Evolutionary conservation across 2,113 vertebrate genomes (phyloP).

Genomic region (Chloropsis cyanopogon): DNA sequence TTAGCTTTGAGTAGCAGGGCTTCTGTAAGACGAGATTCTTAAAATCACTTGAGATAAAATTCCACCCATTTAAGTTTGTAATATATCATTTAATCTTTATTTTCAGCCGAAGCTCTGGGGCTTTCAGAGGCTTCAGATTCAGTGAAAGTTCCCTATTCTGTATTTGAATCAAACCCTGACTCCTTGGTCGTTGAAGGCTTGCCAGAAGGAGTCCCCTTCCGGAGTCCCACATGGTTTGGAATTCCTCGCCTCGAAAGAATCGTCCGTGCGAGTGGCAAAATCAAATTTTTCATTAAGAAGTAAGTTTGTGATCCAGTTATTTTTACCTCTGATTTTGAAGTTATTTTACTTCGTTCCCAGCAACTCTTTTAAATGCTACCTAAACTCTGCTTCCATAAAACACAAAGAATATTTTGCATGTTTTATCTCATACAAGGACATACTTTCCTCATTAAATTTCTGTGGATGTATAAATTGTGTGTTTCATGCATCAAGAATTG

Average conservation of each 20-base stretch:
- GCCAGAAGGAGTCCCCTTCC: conserved; percentile 80
- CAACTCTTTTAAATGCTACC: neutral
- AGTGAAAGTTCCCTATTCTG: conserved; percentile 77
- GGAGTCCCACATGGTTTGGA: conserved; percentile 82
- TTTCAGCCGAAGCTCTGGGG: conserved; percentile 76
- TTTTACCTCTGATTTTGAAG: neutral
- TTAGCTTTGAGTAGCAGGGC: neutral
- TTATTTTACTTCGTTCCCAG: neutral
- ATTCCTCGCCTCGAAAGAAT: conserved; percentile 82
- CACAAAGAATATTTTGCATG: neutral
- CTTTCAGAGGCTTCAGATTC: conserved; percentile 71
- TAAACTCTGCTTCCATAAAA: neutral
- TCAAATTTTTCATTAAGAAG: conserved; percentile 80
- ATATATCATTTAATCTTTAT: neutral
- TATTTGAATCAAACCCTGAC: conserved; percentile 75
- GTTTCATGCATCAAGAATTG: neutral
- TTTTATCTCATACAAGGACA: neutral
- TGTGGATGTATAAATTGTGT: neutral
- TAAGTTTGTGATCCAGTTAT: conserved; percentile 42
- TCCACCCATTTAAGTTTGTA: neutral
- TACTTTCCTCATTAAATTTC: neutral
- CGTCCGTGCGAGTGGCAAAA: conserved; percentile 72
- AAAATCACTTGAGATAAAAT: neutral
- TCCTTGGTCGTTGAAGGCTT: conserved; percentile 74
- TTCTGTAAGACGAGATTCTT: neutral